Evolutionary conservation across 2,888 invertebrate species (phyloP).

Genomic region (Cheilosia soror): DNA sequence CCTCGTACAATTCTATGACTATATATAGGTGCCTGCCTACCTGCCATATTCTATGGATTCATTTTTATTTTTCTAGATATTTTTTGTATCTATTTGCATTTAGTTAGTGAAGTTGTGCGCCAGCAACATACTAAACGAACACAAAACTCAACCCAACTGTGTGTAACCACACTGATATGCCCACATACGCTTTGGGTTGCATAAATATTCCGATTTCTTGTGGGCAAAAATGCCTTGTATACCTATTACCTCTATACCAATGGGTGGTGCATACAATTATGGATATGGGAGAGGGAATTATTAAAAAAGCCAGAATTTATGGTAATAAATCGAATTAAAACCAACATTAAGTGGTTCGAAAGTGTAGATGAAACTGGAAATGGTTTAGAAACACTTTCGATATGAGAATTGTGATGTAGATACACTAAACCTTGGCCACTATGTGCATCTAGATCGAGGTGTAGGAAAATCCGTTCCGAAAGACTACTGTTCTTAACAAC

Average conservation of each 20-base stretch:
- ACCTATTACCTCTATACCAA: neutral
- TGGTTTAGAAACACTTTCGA: neutral
- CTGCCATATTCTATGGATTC: slow-evolving; percentile 32
- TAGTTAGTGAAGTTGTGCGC: slow-evolving; percentile 41
- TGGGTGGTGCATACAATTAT: slow-evolving; percentile 44
- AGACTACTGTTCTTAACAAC: no score
- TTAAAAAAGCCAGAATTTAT: slow-evolving; percentile 46
- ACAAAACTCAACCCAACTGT: slow-evolving; percentile 4
- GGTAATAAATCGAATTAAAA: slow-evolving; percentile 48
- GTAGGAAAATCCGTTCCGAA: no score
- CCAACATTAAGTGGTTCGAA: slow-evolving; percentile 51
- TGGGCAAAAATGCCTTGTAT: slow-evolving; percentile 20
- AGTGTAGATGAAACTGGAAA: slow-evolving; percentile 11
- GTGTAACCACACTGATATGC: slow-evolving; percentile 28
- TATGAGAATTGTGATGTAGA: neutral
- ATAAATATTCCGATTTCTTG: slow-evolving; percentile 58
- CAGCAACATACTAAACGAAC: slow-evolving; percentile 24
- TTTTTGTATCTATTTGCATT: slow-evolving; percentile 61
- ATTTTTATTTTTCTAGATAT: slow-evolving; percentile 13
- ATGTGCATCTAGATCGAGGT: no score
- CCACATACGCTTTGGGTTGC: slow-evolving; percentile 57
- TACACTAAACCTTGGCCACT: neutral
- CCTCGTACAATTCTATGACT: slow-evolving; percentile 11
- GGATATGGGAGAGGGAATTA: neutral
- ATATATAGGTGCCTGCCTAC: slow-evolving; percentile 3